phyloP scores from a whole-genome alignment of 92 coral and sea anemone genomes.

The Porites cylindrica region DNA sequence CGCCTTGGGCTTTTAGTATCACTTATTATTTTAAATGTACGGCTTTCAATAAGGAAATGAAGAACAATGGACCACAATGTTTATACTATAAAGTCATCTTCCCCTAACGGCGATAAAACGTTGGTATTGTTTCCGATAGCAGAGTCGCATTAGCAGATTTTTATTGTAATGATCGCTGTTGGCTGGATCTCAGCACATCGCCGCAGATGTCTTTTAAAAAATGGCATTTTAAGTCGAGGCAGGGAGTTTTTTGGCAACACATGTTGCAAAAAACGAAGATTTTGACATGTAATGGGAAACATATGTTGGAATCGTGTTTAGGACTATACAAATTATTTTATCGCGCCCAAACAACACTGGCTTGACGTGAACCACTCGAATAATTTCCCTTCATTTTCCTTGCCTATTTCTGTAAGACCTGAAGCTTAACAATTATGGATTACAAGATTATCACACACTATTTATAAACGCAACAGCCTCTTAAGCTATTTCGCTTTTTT shows the following conservation, averaged over 20 bases:
- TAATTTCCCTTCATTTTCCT: no score
- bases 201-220: conserved; percentile 29
- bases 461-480: conserved; percentile 22
- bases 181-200: conserved; percentile 17
- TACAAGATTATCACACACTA: conserved; percentile 1
- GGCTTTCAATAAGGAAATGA: conserved; percentile 7
- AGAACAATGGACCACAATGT: conserved; percentile 10
- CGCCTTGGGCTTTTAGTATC: not conserved
- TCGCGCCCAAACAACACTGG: conserved; percentile 1
- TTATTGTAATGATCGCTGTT: conserved; percentile 19
- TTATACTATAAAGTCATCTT: conserved; percentile 14
- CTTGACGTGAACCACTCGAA: not conserved
- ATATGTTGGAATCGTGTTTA: conserved; percentile 35
- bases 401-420: not conserved
- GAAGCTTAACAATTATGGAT: not conserved
- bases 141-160: conserved; percentile 14
- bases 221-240: conserved; percentile 58
- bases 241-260: conserved; percentile 69
- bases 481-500: conserved; percentile 2
- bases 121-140: conserved; percentile 16
- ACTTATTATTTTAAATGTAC: not conserved
- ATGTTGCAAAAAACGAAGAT: conserved; percentile 64
- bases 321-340: conserved; percentile 22
- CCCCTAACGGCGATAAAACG: conserved; percentile 12
- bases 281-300: conserved; percentile 56